Percentiles rank a stretch among this genome's conserved stretches.
phyloP scores from a whole-genome alignment of 92 coral and sea anemone species.

The Phenganax marumi region DNA sequence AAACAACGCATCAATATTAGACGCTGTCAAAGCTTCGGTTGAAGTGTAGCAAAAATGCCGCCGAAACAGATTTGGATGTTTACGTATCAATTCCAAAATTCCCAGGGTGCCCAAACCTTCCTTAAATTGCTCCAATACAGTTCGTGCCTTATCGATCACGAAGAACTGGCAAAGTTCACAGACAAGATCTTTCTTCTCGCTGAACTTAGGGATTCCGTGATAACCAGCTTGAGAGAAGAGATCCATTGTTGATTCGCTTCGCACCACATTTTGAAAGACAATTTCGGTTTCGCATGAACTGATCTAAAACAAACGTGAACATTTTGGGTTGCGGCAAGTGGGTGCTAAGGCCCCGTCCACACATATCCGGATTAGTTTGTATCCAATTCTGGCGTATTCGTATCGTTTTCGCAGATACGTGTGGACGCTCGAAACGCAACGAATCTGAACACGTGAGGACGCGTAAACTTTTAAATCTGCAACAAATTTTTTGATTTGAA shows the following conservation, averaged over 20 bases:
- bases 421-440: too few relatives aligned
- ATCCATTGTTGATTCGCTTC: too few relatives aligned
- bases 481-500: not conserved
- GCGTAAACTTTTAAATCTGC: not conserved
- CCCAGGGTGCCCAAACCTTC: conserved; percentile 18
- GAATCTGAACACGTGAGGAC: too few relatives aligned
- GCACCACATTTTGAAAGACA: too few relatives aligned
- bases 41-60: not conserved
- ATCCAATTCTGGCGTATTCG: too few relatives aligned
- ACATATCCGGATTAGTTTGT: too few relatives aligned
- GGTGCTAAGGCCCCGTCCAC: too few relatives aligned
- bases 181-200: not conserved
- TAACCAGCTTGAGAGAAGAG: not conserved
- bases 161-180: conserved; percentile 24
- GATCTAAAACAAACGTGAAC: too few relatives aligned
- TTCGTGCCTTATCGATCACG: conserved; percentile 20
- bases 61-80: conserved; percentile 1
- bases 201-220: conserved; percentile 6
- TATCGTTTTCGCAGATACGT: too few relatives aligned
- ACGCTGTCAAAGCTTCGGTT: conserved; percentile 2
- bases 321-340: too few relatives aligned
- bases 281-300: not conserved
- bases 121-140: conserved; percentile 29
- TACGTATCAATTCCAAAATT: not conserved
- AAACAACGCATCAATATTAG: not conserved